Evolutionary conservation across 2,888 invertebrate genomes (phyloP), one percentile per base, ranked within the genome.

Genomic region (Rotaria sp.): DNA sequence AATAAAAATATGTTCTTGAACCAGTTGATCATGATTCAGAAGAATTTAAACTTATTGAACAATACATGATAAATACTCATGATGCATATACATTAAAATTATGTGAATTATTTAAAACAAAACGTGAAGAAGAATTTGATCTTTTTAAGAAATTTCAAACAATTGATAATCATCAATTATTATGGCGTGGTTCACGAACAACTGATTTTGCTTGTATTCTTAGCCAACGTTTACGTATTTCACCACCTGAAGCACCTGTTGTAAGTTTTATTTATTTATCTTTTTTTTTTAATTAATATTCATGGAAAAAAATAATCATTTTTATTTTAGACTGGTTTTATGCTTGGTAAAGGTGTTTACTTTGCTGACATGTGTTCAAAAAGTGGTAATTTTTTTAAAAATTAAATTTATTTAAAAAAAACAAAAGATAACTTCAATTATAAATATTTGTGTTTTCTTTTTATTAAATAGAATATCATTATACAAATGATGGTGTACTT

Each of bases 171-270:
- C 50, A 50, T 50, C 50, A 50, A 50, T 50, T 50, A 50, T 18
- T 50, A 50, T 50, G 50, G 98, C 99, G 99, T 92, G 99, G 99
- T 85, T 97, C 97, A 0, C 93, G 98, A 85, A 93, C 94, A 50
- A 96, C 97, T 24, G 99, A 99, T 92, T 98, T 94, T 91, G 97
- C 94, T 48, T 98, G 87, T 48, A 87, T 86, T 50, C 85, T 85
- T 26, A 84, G 87, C 21, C 92, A 95, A 93, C 94, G 95, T 90
- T 93, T 99, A 86, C 94, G 97, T 89, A 98, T 99, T 90, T 98
- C 99, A 26, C 98, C 99, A 0, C 97, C 97, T 0, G 98, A 99
- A 92, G 99, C 98, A 0, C 98, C 98, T 0, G 90, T 90, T 74
- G 92, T 92, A 41, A 92, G 92, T 35, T 35, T 15, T n/a, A n/a